Conservation (phyloP, 2,113 vertebrate genomes). For the Myrmophylax atrothorax region DNA sequence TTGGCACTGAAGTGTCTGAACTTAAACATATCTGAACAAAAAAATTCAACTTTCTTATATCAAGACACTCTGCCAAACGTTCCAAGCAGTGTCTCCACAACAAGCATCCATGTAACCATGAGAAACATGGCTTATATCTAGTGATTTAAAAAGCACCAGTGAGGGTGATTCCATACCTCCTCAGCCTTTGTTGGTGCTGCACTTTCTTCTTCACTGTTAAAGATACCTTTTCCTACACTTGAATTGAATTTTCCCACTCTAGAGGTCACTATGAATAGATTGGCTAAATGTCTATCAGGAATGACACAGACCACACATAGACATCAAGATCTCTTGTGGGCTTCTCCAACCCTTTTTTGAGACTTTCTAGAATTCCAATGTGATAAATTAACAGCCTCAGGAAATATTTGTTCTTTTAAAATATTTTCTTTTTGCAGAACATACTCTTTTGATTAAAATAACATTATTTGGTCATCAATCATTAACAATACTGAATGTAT, state of each 20-base stretch:
- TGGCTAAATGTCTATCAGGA: background rate
- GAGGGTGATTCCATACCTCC: background rate
- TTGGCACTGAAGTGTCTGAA: background rate
- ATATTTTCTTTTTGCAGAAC: background rate
- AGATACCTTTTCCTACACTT: background rate
- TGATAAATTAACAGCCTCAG: background rate
- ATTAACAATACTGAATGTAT: background rate
- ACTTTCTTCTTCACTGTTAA: background rate
- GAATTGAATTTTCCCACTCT: background rate
- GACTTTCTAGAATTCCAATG: background rate
- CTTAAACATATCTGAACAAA: background rate
- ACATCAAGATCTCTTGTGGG: background rate
- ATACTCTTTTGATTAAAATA: background rate
- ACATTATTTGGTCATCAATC: background rate
- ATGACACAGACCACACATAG: background rate
- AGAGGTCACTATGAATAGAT: background rate
- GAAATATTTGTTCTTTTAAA: background rate
- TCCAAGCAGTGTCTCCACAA: background rate
- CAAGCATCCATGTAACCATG: background rate
- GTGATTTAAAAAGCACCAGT: background rate
- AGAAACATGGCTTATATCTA: background rate
- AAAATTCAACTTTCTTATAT: background rate
- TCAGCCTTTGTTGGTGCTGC: background rate
- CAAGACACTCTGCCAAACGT: rapidly evolving
- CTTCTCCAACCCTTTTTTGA: background rate